Evolutionary conservation across 2,888 invertebrate genomes (phyloP).

Genomic region (Tolmerus cingulatus): DNA sequence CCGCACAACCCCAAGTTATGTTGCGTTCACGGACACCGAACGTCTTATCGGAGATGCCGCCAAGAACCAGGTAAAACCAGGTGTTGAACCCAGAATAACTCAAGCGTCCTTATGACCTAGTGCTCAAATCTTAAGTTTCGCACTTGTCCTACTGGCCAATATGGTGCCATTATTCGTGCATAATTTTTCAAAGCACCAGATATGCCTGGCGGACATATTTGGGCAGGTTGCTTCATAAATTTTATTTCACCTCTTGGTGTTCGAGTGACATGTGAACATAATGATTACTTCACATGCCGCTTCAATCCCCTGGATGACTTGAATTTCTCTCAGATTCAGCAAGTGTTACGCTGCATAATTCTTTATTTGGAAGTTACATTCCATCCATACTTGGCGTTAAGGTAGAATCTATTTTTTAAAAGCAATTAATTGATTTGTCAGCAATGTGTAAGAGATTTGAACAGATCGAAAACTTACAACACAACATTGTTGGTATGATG

Average conservation of each 20-base stretch:
- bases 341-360: neutral
- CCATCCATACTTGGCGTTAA: neutral
- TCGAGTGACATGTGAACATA: neutral
- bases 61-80: slow-evolving; percentile 74
- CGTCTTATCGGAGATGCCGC: slow-evolving; percentile 87
- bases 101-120: neutral
- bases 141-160: neutral
- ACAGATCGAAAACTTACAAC: neutral
- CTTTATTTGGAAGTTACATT: neutral
- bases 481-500: neutral
- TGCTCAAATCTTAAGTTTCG: neutral
- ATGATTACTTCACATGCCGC: neutral
- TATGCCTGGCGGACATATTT: neutral
- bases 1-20: slow-evolving; percentile 86
- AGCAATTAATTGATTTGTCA: neutral
- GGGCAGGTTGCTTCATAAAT: slow-evolving; percentile 27
- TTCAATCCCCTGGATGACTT: neutral
- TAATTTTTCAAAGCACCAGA: neutral
- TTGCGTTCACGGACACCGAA: slow-evolving; percentile 86
- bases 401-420: neutral
- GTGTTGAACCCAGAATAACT: neutral
- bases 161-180: neutral
- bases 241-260: slow-evolving; percentile 3
- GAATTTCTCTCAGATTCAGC: neutral
- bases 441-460: neutral